phyloP scores from a whole-genome alignment of 2,113 vertebrate genomes.

The Ornithorhynchus anatinus region DNA sequence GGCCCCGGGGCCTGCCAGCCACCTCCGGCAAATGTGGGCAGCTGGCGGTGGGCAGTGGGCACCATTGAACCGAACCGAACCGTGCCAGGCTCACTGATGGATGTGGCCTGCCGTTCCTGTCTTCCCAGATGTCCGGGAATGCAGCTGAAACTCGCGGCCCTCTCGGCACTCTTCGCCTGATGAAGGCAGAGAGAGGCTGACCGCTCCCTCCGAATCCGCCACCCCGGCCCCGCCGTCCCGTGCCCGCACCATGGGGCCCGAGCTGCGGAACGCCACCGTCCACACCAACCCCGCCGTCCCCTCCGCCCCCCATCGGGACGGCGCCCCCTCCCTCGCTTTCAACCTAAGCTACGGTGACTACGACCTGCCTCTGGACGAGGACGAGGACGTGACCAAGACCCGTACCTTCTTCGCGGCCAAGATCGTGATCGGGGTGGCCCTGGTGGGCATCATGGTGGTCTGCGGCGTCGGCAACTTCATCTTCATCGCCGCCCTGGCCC shows the following conservation, averaged over 20 bases:
- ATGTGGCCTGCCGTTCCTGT: not conserved
- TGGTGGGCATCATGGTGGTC: constrained; percentile 90
- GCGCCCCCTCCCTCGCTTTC: constrained; percentile 66
- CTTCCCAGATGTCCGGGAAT: not conserved
- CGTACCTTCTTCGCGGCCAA: constrained; percentile 88
- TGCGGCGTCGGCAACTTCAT: constrained; percentile 90
- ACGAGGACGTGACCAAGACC: constrained; percentile 88
- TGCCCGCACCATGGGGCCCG: constrained; percentile 63
- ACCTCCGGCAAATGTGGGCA: not conserved
- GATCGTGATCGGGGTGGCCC: constrained; percentile 83
- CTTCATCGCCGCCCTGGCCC: constrained; percentile 85
- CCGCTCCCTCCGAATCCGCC: too few relatives aligned
- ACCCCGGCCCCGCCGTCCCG: too few relatives aligned
- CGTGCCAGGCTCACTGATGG: not conserved
- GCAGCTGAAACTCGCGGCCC: not conserved
- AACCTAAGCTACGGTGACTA: constrained; percentile 84
- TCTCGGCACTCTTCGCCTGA: not conserved
- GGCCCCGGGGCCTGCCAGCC: not conserved
- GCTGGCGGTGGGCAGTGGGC: not conserved
- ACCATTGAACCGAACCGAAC: not conserved
- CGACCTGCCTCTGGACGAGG: constrained; percentile 80
- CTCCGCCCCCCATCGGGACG: constrained; percentile 53
- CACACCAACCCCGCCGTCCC: constrained; percentile 61
- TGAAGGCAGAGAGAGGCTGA: too few relatives aligned
- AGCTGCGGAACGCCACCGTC: not conserved